These are phyloP conservation scores for Urocitellus parryii DNA, from an alignment of 2,113 vertebrate species.

Conservation along the genomic window DNA sequence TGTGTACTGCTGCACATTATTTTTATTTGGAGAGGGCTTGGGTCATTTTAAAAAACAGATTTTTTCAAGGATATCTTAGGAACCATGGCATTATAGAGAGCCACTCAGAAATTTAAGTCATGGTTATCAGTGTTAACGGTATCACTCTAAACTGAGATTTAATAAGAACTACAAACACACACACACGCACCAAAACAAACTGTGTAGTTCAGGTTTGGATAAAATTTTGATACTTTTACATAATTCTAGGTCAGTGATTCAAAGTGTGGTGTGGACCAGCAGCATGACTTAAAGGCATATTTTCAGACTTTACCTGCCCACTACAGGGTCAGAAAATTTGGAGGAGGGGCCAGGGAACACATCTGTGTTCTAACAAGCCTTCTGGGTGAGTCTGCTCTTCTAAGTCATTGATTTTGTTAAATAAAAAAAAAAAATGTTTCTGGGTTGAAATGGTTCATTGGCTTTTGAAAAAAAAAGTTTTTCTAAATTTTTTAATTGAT, in stretches of 20 bases:
- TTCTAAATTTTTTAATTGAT: background rate
- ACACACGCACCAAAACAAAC: too few relatives aligned
- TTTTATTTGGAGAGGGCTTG: background rate
- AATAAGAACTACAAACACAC: background rate
- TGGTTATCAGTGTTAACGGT: background rate
- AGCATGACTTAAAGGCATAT: background rate
- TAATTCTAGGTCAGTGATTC: background rate
- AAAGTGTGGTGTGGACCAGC: background rate
- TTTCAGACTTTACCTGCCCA: background rate
- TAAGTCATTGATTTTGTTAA: background rate
- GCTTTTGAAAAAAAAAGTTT: background rate
- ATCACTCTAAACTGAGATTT: background rate
- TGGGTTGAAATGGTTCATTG: background rate
- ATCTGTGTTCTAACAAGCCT: background rate
- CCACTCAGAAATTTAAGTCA: too few relatives aligned
- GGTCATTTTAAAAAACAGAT: background rate
- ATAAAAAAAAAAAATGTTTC: background rate
- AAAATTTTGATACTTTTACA: background rate
- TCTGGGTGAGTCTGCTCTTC: background rate
- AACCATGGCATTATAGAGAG: background rate
- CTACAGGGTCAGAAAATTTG: background rate
- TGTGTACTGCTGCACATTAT: fast-evolving
- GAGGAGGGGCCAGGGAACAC: background rate
- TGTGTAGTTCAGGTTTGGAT: background rate
- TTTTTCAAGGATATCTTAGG: background rate